Base-by-base conservation (phyloP, 2,888 invertebrate species). In the Idaea biselata region DNA sequence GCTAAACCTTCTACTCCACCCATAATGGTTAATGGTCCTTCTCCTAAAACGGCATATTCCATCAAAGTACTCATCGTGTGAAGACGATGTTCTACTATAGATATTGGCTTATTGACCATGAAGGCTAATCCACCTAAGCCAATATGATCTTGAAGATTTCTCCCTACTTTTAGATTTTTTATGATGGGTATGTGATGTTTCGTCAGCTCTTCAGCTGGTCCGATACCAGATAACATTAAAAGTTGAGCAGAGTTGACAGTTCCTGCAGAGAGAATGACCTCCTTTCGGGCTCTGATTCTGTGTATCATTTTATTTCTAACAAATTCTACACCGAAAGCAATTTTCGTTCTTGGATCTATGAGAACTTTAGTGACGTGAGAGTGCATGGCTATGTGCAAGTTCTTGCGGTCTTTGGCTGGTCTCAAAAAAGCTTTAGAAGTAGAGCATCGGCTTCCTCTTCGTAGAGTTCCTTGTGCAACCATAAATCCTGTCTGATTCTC, bases 211-310 rank as follows among this genome's bases (percentile, higher is more conserved):
- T 94, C 94, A 60, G 94, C 93, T 0, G 96, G 96, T 0, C 97
- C 97, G 14, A 99, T 94, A 0, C 99, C 99, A 8, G 98, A 98
- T 0, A 99, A 85, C 97, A 99, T 97, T 55, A 99, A 86, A 1
- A 99, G 79, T 81, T 99, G 99, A 0, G 99, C 98, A 0, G 98
- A 97, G 81, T 98, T 99, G 0, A 99, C 94, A 0, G 99, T 94
- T 0, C 99, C 99, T 0, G 96, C 98, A 0, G 97, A 97, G 1
- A 99, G 80, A 59, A 99, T 96, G 0, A 99, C 96, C 84, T 98
- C 98, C 81, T 96, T 97, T 44, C 94, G 94, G 0, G 97, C 97
- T 64, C 95, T 89, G 1, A 97, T 94, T 59, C 96, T 93, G 74
- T 95, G 94, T 0, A 96, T 80, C 86, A 95, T 95, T 59, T 95